Conservation (phyloP, 2,888 invertebrate genomes). For the Danaus chrysippus region DNA sequence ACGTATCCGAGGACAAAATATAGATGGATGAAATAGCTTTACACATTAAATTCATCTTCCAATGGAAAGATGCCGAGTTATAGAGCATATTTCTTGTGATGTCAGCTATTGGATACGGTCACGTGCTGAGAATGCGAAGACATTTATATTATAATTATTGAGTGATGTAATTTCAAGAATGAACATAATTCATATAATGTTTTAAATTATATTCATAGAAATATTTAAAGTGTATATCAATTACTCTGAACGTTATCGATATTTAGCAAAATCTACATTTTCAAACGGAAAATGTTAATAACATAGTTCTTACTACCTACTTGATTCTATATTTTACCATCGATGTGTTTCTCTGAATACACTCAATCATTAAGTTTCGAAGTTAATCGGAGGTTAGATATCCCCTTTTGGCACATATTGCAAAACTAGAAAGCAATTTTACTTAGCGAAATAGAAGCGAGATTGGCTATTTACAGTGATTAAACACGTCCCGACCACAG, state of each 20-base stretch:
- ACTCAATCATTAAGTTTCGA: too few relatives aligned
- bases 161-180: too few relatives aligned
- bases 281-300: too few relatives aligned
- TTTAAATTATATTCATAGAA: too few relatives aligned
- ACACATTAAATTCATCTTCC: background rate
- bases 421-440: conserved; percentile 7
- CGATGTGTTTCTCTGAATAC: too few relatives aligned
- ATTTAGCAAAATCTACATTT: too few relatives aligned
- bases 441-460: conserved; percentile 1
- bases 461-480: conserved; percentile 9
- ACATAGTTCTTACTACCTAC: too few relatives aligned
- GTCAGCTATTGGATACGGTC: conserved; percentile 1
- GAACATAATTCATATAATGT: too few relatives aligned
- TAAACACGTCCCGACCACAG: conserved; percentile 6
- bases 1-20: background rate
- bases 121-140: background rate
- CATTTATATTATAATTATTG: background rate
- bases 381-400: background rate
- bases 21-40: background rate
- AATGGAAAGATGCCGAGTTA: conserved; percentile 9
- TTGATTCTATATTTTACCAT: too few relatives aligned
- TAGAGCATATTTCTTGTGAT: conserved; percentile 15
- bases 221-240: too few relatives aligned
- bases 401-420: conserved; percentile 4
- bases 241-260: too few relatives aligned